Base-by-base conservation (phyloP, 2,888 invertebrate genomes). In the Trissoscelio sp. region DNA sequence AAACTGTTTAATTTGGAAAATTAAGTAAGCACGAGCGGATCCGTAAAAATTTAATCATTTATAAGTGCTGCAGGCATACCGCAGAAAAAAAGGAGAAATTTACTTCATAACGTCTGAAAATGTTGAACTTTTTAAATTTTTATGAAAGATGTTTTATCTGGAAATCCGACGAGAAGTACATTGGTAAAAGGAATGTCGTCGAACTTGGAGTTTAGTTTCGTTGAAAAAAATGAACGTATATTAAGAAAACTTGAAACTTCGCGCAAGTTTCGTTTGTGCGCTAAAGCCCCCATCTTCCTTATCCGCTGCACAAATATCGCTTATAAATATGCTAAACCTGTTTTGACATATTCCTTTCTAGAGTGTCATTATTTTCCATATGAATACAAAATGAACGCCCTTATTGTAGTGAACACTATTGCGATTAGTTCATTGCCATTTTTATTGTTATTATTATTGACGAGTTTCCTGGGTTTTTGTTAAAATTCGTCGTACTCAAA, bases 311-410 rank as follows among this genome's bases (percentile, higher is more conserved):
- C 57, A 74, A 74, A 74, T 74, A 74, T 74, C 57, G 28, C 57
- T 74, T 74, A 74, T 74, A 66, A 74, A 74, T 74, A 74, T 74
- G 74, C 44, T 74, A 74, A 66, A 66, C 34, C 39, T 20, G 22
- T 57, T 37, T 39, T 57, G 57, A 55, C 44, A 31, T 42, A 51
- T 55, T 34, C n/a, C 39, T 24, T 44, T 70, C 22, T 5, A 22
- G 20, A 34, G 20, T 39, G 12, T 42, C 53, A 62, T 72, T 72
- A 51, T 64, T 66, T 75, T 39, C 51, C 11, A 48, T 20, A 42
- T 16, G 9, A 57, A 73, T 53, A 62, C 9, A 34, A 66, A 66
- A 46, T 16, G 11, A 4, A 18, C 12, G 18, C 34, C 12, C 3
- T 16, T 22, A 64, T 64, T 64, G 31, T 55, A 11, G 37, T 9